phyloP scores from a whole-genome alignment of 1,140 invertebrate genomes.

The Drosophila malerkotliana region DNA sequence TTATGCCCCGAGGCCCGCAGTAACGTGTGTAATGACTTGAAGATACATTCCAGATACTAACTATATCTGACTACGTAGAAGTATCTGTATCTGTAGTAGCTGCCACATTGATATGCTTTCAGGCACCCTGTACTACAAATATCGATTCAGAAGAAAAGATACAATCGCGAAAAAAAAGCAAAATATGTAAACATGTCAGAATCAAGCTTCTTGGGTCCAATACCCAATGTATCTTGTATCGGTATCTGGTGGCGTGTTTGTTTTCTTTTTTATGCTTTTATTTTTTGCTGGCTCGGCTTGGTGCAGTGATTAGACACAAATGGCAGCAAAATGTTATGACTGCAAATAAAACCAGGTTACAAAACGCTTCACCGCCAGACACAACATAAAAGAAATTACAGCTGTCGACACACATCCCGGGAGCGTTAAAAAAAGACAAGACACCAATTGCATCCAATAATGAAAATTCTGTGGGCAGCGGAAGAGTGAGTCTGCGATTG shows the following conservation, averaged over 20 bases:
- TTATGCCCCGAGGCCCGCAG: constrained; percentile 13
- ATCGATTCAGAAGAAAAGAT: constrained; percentile 63
- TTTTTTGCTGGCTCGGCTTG: constrained; percentile 11
- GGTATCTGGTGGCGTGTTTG: constrained; percentile 24
- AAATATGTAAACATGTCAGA: constrained; percentile 74
- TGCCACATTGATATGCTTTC: constrained; percentile 18
- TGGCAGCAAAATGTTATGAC: constrained; percentile 71
- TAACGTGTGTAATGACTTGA: constrained; percentile 44
- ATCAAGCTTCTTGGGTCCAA: constrained; percentile 65
- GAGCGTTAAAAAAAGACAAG: constrained; percentile 23
- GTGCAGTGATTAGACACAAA: constrained; percentile 72
- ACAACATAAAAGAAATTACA: constrained; percentile 66
- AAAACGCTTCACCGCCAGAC: constrained; percentile 74
- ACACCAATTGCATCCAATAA: constrained; percentile 22
- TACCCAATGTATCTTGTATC: constrained; percentile 73
- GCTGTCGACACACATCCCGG: constrained; percentile 54
- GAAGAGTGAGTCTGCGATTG: constrained; percentile 74
- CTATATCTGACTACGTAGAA: constrained; percentile 38
- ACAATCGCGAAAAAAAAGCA: constrained; percentile 24
- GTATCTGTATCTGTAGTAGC: constrained; percentile 29
- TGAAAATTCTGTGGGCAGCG: constrained; percentile 31
- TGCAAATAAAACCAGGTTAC: constrained; percentile 78
- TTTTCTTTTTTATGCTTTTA: constrained; percentile 28
- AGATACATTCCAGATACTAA: constrained; percentile 37
- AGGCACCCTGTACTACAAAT: constrained; percentile 58